Evolutionary conservation across 92 coral and sea anemone genomes (phyloP), one percentile per base, ranked within the genome.

Genomic region (Virgularia gustaviana): DNA sequence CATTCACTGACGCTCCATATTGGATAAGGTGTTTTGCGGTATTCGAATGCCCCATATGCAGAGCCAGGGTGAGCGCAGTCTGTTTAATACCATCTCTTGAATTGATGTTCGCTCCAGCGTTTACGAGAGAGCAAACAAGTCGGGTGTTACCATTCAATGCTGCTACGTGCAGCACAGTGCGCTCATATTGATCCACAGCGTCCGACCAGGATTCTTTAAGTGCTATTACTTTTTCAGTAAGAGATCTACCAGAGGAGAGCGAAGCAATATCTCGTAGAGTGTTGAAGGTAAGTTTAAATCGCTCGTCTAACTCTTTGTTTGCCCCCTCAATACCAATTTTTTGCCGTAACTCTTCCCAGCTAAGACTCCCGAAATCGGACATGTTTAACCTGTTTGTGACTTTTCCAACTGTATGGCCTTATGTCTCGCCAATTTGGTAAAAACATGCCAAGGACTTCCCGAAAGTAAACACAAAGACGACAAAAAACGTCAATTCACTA

Each of bases 51-150:
- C n/a, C n/a, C n/a, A n/a, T n/a, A n/a, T 6, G 20, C 29, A 70
- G 42, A n/a, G 76, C 76, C 6, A 70, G 44, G 22, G 76, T 70
- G 22, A 70, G 18, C 18, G 63, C 41, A 12, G 76, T 70, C 41
- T 70, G 63, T 1, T 62, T 62, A 19, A 70, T 70, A 22, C 76
- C 75, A 49, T 70, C 76, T 70, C 37, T 49, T 11, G 13, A 28
- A 52, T 70, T 70, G 1, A 70, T 52, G 24, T 32, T 34, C n/a
- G 22, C 42, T 63, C 55, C 71, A 15, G 71, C 34, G 49, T 63
- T 31, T 33, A 63, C 71, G 22, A 68, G 61, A 20, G 57, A 53
- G 16, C 43, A 22, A 9, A 70, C 76, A 20, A 70, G 42, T 49
- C 62, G 8, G 2, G 63, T 70, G 29, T 70, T 70, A 8, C 76